Evolutionary conservation across 2,888 invertebrate species (phyloP).

Genomic region (Acanthacorydalis orientalis): DNA sequence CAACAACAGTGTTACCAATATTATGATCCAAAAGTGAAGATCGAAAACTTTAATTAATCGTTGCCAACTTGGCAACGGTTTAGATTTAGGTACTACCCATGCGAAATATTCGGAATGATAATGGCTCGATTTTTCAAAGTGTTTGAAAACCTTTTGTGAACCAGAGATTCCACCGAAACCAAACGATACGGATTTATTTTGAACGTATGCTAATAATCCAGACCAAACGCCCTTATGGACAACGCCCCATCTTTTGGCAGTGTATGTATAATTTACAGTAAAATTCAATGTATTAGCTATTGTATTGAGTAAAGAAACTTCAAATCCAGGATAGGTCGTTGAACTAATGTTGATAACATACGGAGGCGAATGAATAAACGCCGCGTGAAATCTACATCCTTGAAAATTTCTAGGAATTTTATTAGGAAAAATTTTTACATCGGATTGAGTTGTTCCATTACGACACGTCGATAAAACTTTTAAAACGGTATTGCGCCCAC

Average conservation of each 20-base stretch:
- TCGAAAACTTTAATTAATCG: too few relatives aligned
- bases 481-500: constrained; percentile 6
- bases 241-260: too few relatives aligned
- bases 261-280: constrained; percentile 2
- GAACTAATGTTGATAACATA: constrained; percentile 12
- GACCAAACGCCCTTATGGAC: too few relatives aligned
- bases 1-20: background rate
- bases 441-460: constrained; percentile 8
- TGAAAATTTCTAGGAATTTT: constrained; percentile 7
- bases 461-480: constrained; percentile 6
- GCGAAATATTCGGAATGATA: too few relatives aligned
- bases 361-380: constrained; percentile 14
- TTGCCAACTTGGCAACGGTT: too few relatives aligned
- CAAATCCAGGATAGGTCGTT: constrained; percentile 11
- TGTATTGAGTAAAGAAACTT: constrained; percentile 12
- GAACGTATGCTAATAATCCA: too few relatives aligned
- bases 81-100: too few relatives aligned
- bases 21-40: too few relatives aligned
- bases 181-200: too few relatives aligned
- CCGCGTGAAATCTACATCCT: constrained; percentile 12
- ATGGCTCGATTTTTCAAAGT: too few relatives aligned
- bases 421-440: constrained; percentile 7
- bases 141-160: too few relatives aligned
- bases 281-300: constrained; percentile 12
- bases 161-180: too few relatives aligned